phyloP scores from a whole-genome alignment of 2,797 vertebrate species.

The Diceros bicornis region DNA sequence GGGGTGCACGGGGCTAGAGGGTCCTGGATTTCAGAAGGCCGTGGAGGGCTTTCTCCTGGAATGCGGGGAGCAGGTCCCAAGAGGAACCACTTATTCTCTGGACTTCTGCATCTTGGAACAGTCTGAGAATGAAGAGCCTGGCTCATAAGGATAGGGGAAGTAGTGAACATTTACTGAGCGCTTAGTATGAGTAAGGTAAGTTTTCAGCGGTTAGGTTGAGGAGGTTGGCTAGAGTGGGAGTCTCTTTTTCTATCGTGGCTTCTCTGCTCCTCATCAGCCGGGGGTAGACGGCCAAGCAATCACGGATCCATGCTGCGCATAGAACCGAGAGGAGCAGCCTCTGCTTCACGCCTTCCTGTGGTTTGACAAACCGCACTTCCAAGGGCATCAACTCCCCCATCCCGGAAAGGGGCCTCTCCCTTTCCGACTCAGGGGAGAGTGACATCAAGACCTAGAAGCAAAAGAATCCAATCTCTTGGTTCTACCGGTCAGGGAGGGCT shows the following conservation, averaged over 20 bases:
- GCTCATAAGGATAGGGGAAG: neutral
- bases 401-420: neutral
- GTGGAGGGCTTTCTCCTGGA: constrained; percentile 17
- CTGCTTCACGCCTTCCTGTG: no score
- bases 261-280: neutral
- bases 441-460: neutral
- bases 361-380: neutral
- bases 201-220: neutral
- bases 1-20: neutral
- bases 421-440: neutral
- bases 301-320: neutral
- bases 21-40: neutral
- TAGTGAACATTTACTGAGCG: neutral
- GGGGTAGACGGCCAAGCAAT: neutral
- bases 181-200: neutral
- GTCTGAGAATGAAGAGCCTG: neutral
- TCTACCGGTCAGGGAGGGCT: neutral
- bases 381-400: neutral
- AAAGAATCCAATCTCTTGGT: neutral
- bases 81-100: neutral
- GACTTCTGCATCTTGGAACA: neutral
- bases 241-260: neutral
- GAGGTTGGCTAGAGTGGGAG: neutral
- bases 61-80: neutral
- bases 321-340: neutral